Conservation (phyloP, 2,888 invertebrate genomes). For the Cryptocheilus praepositus region DNA sequence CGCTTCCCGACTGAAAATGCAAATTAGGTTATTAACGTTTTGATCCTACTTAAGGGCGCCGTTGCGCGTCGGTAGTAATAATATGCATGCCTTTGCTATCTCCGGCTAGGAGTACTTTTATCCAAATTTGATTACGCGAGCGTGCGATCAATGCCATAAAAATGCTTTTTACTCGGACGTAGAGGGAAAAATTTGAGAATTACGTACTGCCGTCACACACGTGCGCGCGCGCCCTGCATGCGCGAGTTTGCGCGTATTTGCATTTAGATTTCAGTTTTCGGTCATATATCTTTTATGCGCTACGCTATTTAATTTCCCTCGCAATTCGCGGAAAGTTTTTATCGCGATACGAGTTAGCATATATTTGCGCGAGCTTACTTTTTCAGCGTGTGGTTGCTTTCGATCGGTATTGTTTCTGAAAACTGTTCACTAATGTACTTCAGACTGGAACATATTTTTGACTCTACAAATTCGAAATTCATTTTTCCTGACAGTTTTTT, state of each 20-base stretch:
- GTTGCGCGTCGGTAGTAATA: constrained; percentile 14
- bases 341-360: background rate
- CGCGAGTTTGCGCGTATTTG: constrained; percentile 40
- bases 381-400: too few species aligned
- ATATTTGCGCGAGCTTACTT: too few species aligned
- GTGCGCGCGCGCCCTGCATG: constrained; percentile 24
- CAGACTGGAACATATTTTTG: too few species aligned
- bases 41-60: constrained; percentile 24
- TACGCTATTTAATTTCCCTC: background rate
- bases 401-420: too few species aligned
- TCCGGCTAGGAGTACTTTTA: constrained; percentile 34
- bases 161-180: constrained; percentile 43
- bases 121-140: constrained; percentile 52
- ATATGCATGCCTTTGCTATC: background rate
- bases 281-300: background rate
- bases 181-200: constrained; percentile 47
- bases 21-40: constrained; percentile 26
- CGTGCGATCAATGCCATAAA: constrained; percentile 47
- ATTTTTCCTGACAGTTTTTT: too few species aligned
- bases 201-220: constrained; percentile 29
- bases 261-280: constrained; percentile 54
- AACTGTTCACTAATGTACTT: too few species aligned
- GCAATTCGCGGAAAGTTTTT: background rate
- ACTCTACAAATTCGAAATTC: too few species aligned
- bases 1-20: background rate